phyloP scores from a whole-genome alignment of 2,888 invertebrate species.

The Leuctra nigra region DNA sequence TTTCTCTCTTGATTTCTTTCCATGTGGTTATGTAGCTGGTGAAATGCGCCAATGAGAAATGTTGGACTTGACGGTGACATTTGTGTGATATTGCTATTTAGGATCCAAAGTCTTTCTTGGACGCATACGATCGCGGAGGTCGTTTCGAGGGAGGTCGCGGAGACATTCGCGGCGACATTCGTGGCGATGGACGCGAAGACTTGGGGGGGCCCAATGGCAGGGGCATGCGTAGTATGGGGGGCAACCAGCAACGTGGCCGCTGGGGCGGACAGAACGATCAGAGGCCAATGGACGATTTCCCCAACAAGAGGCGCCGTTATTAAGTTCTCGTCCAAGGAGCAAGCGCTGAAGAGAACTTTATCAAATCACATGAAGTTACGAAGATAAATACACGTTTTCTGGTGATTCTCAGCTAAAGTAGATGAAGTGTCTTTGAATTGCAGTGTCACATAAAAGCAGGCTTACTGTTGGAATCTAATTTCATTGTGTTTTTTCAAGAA shows the following conservation, averaged over 20 bases:
- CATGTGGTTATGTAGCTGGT: constrained; percentile 38
- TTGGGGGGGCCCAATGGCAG: constrained; percentile 24
- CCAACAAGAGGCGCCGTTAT: constrained; percentile 59
- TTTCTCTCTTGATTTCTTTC: constrained; percentile 43
- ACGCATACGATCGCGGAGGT: constrained; percentile 37
- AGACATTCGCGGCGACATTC: too few relatives aligned
- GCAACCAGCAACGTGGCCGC: constrained; percentile 25
- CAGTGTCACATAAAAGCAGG: too few relatives aligned
- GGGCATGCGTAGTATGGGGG: constrained; percentile 23
- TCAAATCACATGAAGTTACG: too few relatives aligned
- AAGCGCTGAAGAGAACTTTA: too few relatives aligned
- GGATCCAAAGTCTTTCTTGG: constrained; percentile 45
- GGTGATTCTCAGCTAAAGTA: too few relatives aligned
- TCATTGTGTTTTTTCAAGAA: too few relatives aligned
- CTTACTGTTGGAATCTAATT: too few relatives aligned
- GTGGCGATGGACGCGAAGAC: constrained; percentile 37
- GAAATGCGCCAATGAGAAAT: background rate
- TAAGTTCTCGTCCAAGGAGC: too few relatives aligned
- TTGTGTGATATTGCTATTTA: constrained; percentile 30
- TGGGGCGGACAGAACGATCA: constrained; percentile 32
- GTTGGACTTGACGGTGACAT: constrained; percentile 2
- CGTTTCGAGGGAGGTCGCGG: constrained; percentile 33
- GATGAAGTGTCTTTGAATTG: too few relatives aligned
- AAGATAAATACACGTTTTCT: too few relatives aligned
- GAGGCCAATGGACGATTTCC: constrained; percentile 48